These are phyloP conservation scores for Habrosyne pyritoides DNA, from an alignment of 2,888 invertebrate species.

Conservation along the genomic window DNA sequence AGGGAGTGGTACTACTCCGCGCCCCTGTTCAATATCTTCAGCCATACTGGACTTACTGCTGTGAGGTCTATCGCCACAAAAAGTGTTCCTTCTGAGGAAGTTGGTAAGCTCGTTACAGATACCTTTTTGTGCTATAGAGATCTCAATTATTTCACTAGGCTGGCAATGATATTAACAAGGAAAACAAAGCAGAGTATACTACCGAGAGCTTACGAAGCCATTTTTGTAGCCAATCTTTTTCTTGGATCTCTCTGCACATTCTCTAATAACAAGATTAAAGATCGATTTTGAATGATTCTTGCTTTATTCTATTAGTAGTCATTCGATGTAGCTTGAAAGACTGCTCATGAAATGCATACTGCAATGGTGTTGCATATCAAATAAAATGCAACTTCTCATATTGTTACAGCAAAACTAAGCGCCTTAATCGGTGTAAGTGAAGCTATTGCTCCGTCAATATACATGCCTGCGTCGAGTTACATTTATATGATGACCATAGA, in stretches of 20 bases:
- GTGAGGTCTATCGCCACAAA: constrained; percentile 83
- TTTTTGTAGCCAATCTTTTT: too few species aligned
- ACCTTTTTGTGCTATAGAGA: too few species aligned
- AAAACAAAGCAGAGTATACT: too few species aligned
- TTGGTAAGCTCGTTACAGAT: constrained; percentile 69
- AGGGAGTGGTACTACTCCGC: constrained; percentile 77
- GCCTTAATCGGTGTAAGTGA: constrained; percentile 84
- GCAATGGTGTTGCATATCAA: neutral
- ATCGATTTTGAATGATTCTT: too few species aligned
- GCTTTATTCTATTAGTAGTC: too few species aligned
- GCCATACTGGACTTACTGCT: constrained; percentile 81
- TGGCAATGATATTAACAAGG: too few species aligned
- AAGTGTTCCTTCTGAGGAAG: constrained; percentile 80
- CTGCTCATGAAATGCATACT: neutral
- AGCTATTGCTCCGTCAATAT: constrained; percentile 80
- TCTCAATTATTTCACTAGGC: too few species aligned
- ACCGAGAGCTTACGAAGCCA: too few species aligned
- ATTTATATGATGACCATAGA: constrained; percentile 80
- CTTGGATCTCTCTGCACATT: too few species aligned
- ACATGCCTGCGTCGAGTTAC: constrained; percentile 81
- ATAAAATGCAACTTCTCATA: constrained; percentile 11
- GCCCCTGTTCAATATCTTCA: constrained; percentile 79
- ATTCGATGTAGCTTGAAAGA: too few species aligned
- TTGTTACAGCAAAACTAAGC: constrained; percentile 70
- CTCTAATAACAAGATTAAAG: too few species aligned